These are phyloP conservation scores for Eupeodes corollae DNA, from an alignment of 1,140 invertebrate species.

Conservation along the genomic window DNA sequence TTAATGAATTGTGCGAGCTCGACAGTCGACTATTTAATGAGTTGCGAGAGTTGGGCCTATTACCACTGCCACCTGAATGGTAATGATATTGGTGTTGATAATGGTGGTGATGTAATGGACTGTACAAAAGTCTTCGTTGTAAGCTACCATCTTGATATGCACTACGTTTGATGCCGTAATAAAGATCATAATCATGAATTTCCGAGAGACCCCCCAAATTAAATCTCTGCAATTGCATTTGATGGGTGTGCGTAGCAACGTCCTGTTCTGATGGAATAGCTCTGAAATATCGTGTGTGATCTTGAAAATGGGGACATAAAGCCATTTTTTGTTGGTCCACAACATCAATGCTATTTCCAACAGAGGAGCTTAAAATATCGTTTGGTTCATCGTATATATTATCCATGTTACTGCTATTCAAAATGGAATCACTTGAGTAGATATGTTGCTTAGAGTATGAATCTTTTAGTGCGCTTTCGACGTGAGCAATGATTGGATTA, in stretches of 20 bases:
- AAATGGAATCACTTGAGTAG: constrained; percentile 32
- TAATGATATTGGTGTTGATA: background rate
- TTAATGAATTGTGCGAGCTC: constrained; percentile 69
- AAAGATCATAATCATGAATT: constrained; percentile 34
- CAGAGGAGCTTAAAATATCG: constrained; percentile 28
- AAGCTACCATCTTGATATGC: constrained; percentile 16
- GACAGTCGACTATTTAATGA: constrained; percentile 63
- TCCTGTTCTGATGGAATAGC: constrained; percentile 35
- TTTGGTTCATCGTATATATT: constrained; percentile 36
- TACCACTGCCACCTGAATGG: constrained; percentile 28
- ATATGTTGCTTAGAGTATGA: constrained; percentile 34
- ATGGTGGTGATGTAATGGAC: constrained; percentile 23
- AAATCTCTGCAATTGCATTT: constrained; percentile 25
- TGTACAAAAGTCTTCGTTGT: constrained; percentile 21
- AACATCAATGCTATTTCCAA: constrained; percentile 28
- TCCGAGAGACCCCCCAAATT: constrained; percentile 28
- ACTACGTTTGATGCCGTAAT: constrained; percentile 24
- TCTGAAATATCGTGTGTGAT: constrained; percentile 34
- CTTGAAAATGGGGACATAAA: constrained; percentile 29
- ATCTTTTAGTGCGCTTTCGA: constrained; percentile 19
- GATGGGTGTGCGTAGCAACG: constrained; percentile 13
- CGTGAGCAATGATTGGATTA: background rate
- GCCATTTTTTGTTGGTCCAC: constrained; percentile 20
- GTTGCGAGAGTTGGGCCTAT: constrained; percentile 57
- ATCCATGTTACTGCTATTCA: constrained; percentile 28